Evolutionary conservation across 2,113 vertebrate genomes (phyloP).

Genomic region (Antigone vipio): DNA sequence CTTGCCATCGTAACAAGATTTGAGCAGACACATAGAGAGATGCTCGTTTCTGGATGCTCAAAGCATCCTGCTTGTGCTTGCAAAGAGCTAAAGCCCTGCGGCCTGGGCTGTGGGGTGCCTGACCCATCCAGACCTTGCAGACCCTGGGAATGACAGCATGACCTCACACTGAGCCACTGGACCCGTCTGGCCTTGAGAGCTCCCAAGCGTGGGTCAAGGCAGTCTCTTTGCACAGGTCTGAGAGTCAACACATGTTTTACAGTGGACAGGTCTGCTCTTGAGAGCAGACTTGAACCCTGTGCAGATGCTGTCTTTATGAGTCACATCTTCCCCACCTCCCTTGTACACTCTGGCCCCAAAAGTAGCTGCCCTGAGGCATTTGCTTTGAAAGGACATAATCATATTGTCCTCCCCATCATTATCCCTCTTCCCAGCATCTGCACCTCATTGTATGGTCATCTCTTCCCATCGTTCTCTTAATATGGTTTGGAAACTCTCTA

Average conservation of each 20-base stretch:
- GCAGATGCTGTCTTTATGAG: neutral
- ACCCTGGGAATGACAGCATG: neutral
- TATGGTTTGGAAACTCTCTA: constrained; percentile 60
- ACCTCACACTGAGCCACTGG: neutral
- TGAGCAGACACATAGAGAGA: neutral
- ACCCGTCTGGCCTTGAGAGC: neutral
- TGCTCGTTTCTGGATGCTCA: neutral
- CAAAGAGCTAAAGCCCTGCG: neutral
- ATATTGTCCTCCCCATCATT: constrained; percentile 33
- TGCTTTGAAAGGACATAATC: constrained; percentile 51
- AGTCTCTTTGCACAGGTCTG: neutral
- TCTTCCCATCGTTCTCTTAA: constrained; percentile 53
- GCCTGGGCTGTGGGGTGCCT: neutral
- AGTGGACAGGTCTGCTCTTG: neutral
- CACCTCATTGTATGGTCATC: constrained; percentile 47
- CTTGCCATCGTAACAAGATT: neutral
- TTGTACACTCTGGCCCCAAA: constrained; percentile 15
- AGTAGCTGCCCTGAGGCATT: neutral
- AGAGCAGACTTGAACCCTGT: neutral
- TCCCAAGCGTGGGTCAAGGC: accelerated
- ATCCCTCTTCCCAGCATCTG: constrained; percentile 30
- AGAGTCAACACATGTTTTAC: neutral
- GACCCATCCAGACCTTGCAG: neutral
- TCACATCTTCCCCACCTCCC: neutral
- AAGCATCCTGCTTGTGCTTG: neutral